phyloP scores from a whole-genome alignment of 2,888 invertebrate species.

The Oscheius sp. region DNA sequence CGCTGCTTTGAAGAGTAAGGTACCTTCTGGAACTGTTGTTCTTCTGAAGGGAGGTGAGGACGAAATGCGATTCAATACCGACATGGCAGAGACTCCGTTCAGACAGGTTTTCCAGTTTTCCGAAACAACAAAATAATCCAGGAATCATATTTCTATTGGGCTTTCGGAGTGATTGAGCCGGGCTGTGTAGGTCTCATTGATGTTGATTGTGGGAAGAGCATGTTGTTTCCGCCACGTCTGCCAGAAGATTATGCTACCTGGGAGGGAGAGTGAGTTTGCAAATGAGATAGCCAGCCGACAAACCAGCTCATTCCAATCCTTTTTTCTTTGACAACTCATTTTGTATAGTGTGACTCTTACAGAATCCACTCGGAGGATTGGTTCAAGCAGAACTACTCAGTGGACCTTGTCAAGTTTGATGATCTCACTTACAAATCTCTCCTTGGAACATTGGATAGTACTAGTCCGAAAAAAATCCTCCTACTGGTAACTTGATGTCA shows the following conservation, averaged over 20 bases:
- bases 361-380: constrained; percentile 72
- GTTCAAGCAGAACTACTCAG: constrained; percentile 84
- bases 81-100: constrained; percentile 68
- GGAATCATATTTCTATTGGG: constrained; percentile 97
- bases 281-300: no score
- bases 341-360: not conserved
- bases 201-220: constrained; percentile 76
- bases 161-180: constrained; percentile 92
- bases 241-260: constrained; percentile 89
- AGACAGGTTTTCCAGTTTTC: constrained; percentile 51
- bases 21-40: constrained; percentile 46
- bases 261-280: constrained; percentile 83
- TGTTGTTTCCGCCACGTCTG: constrained; percentile 87
- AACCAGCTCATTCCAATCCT: no score
- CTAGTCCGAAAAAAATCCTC: constrained; percentile 77
- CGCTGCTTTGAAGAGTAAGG: constrained; percentile 42
- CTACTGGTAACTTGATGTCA: constrained; percentile 79
- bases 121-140: constrained; percentile 74
- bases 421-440: constrained; percentile 75
- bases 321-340: not conserved
- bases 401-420: constrained; percentile 81
- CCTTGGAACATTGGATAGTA: constrained; percentile 76
- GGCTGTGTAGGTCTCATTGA: constrained; percentile 84
- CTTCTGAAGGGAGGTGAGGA: constrained; percentile 66
- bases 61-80: constrained; percentile 68